phyloP scores from a whole-genome alignment of 2,113 vertebrate species.

The Rattus rattus region DNA sequence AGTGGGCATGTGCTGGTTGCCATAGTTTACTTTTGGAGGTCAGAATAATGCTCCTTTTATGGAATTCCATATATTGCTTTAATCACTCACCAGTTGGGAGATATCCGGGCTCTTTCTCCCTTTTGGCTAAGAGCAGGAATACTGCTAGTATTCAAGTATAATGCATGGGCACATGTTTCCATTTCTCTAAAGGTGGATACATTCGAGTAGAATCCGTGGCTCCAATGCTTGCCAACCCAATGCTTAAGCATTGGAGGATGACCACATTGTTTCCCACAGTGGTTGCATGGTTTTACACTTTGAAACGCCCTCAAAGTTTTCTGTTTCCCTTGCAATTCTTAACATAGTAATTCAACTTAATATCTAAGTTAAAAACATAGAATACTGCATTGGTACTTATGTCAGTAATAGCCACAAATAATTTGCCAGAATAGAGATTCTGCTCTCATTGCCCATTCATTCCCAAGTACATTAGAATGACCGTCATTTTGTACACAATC shows the following conservation, averaged over 20 bases:
- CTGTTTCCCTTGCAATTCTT: neutral
- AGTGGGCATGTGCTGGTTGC: neutral
- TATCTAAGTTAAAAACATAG: conserved; percentile 33
- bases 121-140: neutral
- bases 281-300: neutral
- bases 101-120: neutral
- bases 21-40: neutral
- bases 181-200: neutral
- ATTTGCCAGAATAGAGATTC: neutral
- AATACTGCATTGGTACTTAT: neutral
- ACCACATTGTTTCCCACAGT: neutral
- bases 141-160: neutral
- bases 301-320: neutral
- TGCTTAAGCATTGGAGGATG: neutral
- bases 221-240: neutral
- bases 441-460: neutral
- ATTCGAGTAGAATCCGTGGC: neutral
- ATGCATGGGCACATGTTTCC: neutral
- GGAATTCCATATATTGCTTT: neutral
- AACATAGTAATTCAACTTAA: neutral
- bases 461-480: neutral
- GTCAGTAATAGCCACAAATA: neutral
- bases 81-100: neutral
- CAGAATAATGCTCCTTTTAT: neutral
- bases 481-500: neutral